These are phyloP conservation scores for Acipenser oxyrinchus DNA, from an alignment of 2,797 vertebrate species.

Conservation along the genomic window DNA sequence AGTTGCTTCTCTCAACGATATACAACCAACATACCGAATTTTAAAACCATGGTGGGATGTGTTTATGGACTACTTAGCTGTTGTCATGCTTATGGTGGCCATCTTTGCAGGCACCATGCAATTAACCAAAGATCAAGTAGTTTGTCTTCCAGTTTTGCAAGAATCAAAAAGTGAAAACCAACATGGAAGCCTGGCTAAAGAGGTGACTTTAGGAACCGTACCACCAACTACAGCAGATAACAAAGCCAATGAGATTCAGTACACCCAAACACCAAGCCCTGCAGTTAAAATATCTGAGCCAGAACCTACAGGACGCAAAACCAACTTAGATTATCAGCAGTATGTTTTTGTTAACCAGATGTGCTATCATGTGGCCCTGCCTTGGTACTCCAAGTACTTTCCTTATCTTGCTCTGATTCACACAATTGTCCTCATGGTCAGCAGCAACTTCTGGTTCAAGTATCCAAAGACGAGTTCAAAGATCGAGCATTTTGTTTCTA, in stretches of 20 bases:
- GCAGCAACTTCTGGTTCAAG: slow-evolving; percentile 99
- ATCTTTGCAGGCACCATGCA: slow-evolving; percentile 99
- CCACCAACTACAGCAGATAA: no score
- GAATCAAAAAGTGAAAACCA: slow-evolving; percentile 46
- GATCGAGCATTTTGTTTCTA: slow-evolving; percentile 97
- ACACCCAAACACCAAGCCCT: slow-evolving; percentile 39
- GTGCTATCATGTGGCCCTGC: slow-evolving; percentile 95
- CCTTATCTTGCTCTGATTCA: slow-evolving; percentile 97
- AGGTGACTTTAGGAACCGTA: no score
- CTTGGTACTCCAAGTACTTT: slow-evolving; percentile 99
- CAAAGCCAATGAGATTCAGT: no score
- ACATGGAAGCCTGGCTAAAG: no score
- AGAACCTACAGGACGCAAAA: slow-evolving; percentile 75
- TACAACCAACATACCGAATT: slow-evolving; percentile 95
- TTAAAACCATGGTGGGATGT: slow-evolving; percentile 99
- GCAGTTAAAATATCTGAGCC: slow-evolving; percentile 54
- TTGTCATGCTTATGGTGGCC: slow-evolving; percentile 96
- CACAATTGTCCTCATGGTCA: slow-evolving; percentile 96
- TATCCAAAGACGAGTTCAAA: slow-evolving; percentile 98
- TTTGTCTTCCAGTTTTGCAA: slow-evolving; percentile 83
- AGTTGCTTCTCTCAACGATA: slow-evolving; percentile 96
- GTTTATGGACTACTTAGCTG: slow-evolving; percentile 97
- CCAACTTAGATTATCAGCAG: slow-evolving; percentile 95
- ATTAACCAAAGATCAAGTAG: slow-evolving; percentile 96
- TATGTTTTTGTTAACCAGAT: slow-evolving; percentile 98